Conservation (phyloP, 1,140 invertebrate genomes). For the Coboldia fuscipes region DNA sequence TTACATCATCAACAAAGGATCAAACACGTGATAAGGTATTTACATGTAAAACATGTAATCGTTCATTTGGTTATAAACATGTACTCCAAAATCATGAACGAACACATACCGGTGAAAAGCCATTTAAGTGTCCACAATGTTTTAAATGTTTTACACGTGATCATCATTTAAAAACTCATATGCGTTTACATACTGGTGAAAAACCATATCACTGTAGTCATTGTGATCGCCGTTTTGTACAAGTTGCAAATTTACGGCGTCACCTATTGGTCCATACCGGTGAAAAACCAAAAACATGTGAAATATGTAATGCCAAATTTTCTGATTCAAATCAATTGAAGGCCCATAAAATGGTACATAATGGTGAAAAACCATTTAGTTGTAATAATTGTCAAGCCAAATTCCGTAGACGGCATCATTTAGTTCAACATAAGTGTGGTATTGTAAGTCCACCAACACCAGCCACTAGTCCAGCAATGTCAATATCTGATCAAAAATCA, state of each 20-base stretch:
- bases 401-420: constrained; percentile 63
- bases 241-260: constrained; percentile 80
- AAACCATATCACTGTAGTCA: constrained; percentile 82
- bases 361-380: constrained; percentile 70
- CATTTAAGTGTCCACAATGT: constrained; percentile 87
- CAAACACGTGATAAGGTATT: constrained; percentile 57
- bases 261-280: constrained; percentile 90
- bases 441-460: constrained; percentile 20
- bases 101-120: constrained; percentile 92
- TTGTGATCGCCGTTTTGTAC: constrained; percentile 80
- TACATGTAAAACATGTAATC: constrained; percentile 65
- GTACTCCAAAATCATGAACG: constrained; percentile 90
- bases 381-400: constrained; percentile 52
- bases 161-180: constrained; percentile 84
- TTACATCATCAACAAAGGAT: constrained; percentile 25
- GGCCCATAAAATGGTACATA: constrained; percentile 72
- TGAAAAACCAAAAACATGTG: constrained; percentile 81
- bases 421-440: constrained; percentile 66
- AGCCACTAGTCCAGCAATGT: constrained; percentile 12
- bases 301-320: constrained; percentile 72
- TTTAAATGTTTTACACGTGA: constrained; percentile 91
- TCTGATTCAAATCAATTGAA: constrained; percentile 89
- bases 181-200: constrained; percentile 80
- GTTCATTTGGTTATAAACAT: constrained; percentile 85
- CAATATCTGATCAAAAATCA: constrained; percentile 11